Base-by-base conservation (phyloP, 2,888 invertebrate genomes). In the Parnassius mnemosyne region DNA sequence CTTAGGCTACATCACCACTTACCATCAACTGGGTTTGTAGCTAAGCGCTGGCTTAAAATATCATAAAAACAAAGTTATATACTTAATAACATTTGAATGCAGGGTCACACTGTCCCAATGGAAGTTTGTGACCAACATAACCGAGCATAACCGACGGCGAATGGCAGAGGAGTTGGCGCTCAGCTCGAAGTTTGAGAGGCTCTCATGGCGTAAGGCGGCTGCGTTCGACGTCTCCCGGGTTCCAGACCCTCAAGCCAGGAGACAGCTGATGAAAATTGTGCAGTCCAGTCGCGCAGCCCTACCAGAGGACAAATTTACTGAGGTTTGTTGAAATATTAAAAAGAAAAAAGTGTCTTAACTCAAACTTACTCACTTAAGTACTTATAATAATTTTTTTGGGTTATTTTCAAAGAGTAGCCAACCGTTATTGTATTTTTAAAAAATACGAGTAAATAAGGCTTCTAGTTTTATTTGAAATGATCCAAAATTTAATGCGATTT, bases 111-210 rank as follows among this genome's bases (percentile, higher is more conserved):
- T 93, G 68, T 93, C 95, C 0, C 95, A 95, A 75, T 96, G 96
- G 96, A 93, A 93, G 61, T 96, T 94, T 76, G 94, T 95, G 9
- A 96, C 95, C 9, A 96, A 96, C 79, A 94, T 95, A 68, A 95
- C 95, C 0, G 95, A 95, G 58, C 83, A 84, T 66, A 96, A 95
- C 81, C 93, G 94, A 3, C 89, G 95, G 1, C 87, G 93, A 58
- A 95, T 96, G 95, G 79, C 93, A 1, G 95, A 96, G 64, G 95
- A 95, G 71, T 92, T 95, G 81, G 93, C 93, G 1, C 81, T 95
- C 7, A 94, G 94, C 76, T 92, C 94, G 62, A 95, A 95, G 83
- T 96, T 96, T 73, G 95, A 96, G 72, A 73, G 94, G 74, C 90
- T 95, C 0, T 95, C 96, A 0, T 96, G 96, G 95, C 92, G 93